phyloP scores from a whole-genome alignment of 2,113 vertebrate species.

The Drymodes brunneopygia region DNA sequence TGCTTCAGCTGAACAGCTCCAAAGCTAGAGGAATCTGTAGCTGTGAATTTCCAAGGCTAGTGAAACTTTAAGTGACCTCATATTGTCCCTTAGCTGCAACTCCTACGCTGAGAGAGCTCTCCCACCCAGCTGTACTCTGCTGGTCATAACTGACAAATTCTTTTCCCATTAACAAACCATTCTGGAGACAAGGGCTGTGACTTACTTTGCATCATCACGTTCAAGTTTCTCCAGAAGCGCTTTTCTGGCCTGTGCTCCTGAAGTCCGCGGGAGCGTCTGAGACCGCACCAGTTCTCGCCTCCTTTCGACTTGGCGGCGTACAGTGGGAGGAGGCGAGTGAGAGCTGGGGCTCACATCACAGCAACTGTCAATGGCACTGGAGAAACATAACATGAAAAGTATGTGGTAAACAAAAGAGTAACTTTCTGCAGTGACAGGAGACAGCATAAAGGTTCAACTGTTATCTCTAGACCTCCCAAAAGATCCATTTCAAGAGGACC shows the following conservation, averaged over 20 bases:
- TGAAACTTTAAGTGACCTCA: background rate
- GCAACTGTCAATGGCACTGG: conserved; percentile 40
- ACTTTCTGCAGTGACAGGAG: background rate
- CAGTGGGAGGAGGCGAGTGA: conserved; percentile 19
- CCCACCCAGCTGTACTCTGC: background rate
- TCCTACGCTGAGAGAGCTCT: background rate
- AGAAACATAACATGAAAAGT: background rate
- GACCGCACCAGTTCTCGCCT: conserved; percentile 81
- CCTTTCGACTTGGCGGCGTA: conserved; percentile 72
- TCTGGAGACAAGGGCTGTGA: background rate
- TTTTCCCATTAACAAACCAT: background rate
- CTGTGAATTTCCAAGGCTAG: background rate
- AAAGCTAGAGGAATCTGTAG: background rate
- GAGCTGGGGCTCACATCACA: conserved; percentile 41
- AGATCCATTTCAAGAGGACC: background rate
- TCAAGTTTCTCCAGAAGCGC: conserved; percentile 86
- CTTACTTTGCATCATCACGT: conserved; percentile 79
- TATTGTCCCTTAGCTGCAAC: background rate
- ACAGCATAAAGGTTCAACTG: background rate
- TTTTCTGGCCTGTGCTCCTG: conserved; percentile 80
- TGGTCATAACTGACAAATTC: background rate
- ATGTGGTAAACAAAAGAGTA: background rate
- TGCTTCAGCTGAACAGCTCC: background rate
- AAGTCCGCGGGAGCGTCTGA: conserved; percentile 79
- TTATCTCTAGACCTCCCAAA: background rate